Evolutionary conservation across 2,797 vertebrate species (phyloP).

Genomic region (Brachymystax lenok): DNA sequence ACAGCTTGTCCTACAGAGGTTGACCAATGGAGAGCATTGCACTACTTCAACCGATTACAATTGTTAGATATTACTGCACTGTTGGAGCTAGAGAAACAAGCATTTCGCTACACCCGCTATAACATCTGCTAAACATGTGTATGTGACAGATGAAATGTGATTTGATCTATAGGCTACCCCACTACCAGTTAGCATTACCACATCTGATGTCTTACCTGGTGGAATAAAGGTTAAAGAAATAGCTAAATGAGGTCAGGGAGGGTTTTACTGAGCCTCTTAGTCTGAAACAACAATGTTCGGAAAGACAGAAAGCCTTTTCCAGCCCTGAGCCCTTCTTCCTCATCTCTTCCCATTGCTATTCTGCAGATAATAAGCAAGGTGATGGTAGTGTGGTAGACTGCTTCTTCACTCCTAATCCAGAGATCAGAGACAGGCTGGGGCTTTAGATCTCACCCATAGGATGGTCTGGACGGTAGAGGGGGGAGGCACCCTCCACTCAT

Average conservation of each 20-base stretch:
- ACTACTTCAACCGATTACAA: slow-evolving; percentile 53
- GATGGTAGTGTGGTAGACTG: slow-evolving; percentile 36
- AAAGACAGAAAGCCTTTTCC: not conserved
- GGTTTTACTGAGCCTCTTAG: slow-evolving; percentile 36
- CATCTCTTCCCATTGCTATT: slow-evolving; percentile 47
- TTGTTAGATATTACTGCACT: no score
- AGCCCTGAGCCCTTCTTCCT: slow-evolving; percentile 34
- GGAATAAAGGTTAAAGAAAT: not conserved
- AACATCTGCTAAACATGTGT: no score
- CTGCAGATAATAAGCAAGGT: slow-evolving; percentile 43
- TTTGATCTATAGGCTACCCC: slow-evolving; percentile 4
- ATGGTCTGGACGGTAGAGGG: slow-evolving; percentile 14
- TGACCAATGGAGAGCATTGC: slow-evolving; percentile 66
- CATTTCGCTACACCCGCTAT: no score
- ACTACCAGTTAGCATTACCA: not conserved
- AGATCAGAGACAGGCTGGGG: slow-evolving; percentile 50
- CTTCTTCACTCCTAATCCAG: slow-evolving; percentile 54
- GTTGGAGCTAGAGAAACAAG: no score
- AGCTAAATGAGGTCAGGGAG: slow-evolving; percentile 44
- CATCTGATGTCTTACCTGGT: slow-evolving; percentile 9
- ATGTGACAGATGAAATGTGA: no score
- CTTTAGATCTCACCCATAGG: slow-evolving; percentile 47
- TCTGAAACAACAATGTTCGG: slow-evolving; percentile 21
- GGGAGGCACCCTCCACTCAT: slow-evolving; percentile 56
- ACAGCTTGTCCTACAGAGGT: slow-evolving; percentile 45